Percentiles rank a stretch among this genome's conserved stretches.
Evolutionary conservation across 2,888 invertebrate genomes (phyloP).

Genomic region (Acanthosoma haemorrhoidale): DNA sequence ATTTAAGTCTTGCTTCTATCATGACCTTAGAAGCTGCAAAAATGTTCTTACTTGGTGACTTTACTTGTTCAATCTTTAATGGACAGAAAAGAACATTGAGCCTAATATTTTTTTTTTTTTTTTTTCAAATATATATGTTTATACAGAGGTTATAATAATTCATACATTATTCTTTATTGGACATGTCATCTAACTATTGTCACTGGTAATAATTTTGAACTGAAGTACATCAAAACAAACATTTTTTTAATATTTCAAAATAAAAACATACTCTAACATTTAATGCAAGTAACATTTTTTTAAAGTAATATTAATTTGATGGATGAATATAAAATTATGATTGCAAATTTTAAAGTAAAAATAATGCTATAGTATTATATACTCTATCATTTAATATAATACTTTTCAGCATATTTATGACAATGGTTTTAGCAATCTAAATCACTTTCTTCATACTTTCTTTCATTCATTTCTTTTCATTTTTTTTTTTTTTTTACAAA

Average conservation of each 20-base stretch:
- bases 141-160: neutral
- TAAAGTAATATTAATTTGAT: neutral
- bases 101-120: neutral
- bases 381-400: neutral
- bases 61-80: too few relatives aligned
- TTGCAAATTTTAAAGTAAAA: neutral
- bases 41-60: too few relatives aligned
- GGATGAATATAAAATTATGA: neutral
- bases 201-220: neutral
- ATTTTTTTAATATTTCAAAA: neutral
- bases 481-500: neutral
- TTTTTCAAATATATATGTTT: constrained; percentile 5
- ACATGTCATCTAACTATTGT: constrained; percentile 2
- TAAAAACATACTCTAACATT: neutral
- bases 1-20: too few relatives aligned
- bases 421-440: neutral
- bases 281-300: neutral
- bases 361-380: neutral
- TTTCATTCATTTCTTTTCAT: neutral
- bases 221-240: neutral
- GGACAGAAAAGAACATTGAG: neutral
- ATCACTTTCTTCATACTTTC: neutral
- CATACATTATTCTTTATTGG: neutral
- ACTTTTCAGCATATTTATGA: neutral
- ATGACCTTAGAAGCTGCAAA: too few relatives aligned